These are phyloP conservation scores for Lipophrys pholis DNA, from an alignment of 2,113 vertebrate species.

Conservation along the genomic window DNA sequence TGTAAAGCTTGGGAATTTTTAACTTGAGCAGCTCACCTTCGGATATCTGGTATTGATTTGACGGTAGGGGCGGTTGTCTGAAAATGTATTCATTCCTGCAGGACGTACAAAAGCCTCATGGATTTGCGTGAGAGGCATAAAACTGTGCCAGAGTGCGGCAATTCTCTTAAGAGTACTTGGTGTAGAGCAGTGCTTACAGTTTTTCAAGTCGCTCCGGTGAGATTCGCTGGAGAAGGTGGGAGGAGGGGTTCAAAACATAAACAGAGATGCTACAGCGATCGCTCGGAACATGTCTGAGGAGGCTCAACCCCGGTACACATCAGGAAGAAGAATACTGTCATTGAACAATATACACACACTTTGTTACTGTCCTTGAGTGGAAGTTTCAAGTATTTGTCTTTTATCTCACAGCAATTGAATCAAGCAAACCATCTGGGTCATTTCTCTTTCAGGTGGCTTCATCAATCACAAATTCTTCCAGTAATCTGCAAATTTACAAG, in stretches of 20 bases:
- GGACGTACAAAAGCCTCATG: constrained; percentile 35
- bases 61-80: constrained; percentile 21
- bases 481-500: no score
- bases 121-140: constrained; percentile 40
- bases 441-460: no score
- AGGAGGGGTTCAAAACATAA: background rate
- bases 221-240: constrained; percentile 29
- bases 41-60: constrained; percentile 46
- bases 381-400: no score
- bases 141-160: constrained; percentile 31
- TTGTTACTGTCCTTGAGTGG: no score
- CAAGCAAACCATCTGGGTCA: no score
- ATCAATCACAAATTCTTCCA: no score
- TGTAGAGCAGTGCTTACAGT: constrained; percentile 25
- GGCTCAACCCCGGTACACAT: background rate
- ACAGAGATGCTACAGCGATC: background rate
- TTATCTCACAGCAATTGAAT: no score
- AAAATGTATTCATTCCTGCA: constrained; percentile 43
- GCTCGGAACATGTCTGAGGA: background rate
- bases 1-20: background rate
- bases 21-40: constrained; percentile 18
- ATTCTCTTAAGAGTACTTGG: constrained; percentile 54
- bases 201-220: constrained; percentile 45
- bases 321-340: no score
- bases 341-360: no score